Base-by-base conservation (phyloP, 1,140 invertebrate genomes). In the Drosophila repletoides region DNA sequence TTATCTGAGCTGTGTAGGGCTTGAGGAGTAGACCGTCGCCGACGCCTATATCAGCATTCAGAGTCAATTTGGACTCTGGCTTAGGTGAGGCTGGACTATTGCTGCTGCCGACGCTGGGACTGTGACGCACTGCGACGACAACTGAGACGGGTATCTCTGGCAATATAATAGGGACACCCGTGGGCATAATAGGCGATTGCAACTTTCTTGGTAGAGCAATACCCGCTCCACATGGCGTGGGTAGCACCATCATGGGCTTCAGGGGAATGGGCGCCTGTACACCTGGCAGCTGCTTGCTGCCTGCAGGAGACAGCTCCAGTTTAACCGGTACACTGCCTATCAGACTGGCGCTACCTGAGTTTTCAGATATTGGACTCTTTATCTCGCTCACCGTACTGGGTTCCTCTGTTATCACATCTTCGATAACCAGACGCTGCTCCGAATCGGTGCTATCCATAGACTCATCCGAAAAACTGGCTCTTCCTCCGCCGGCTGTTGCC, bases 371-470 rank as follows among this genome's bases (percentile, higher is more conserved):
- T 4, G 80, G 81, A 36, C 81, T 86, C 64, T 86, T 86, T 1
- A 69, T 59, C 12, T 80, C 76, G 5, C 59, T 76, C 0, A 67
- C 9, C 12, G 36, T 55, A 7, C 67, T 84, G 6, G 81, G 74
- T 56, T 86, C 67, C 40, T 86, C 80, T 1, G 52, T 64, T 9
- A 72, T 64, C 1, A 90, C 84, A 46, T 90, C 89, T 34, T 91
- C 91, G 36, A 94, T 94, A 1, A 93, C 91, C 19, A 93, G 92
- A 70, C 94, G 92, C 64, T 93, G 92, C 76, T 95, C 94, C 0
- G 94, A 95, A 83, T 95, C 95, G 52, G 94, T 95, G 59, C 94
- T 95, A 66, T 95, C 95, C 1, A 91, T 91, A 0, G 92, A 92
- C 53, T 93, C 92, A 4, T 90, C 89, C 5, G 75, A 84, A 53